These are phyloP conservation scores for Trichonephila clavipes DNA, from an alignment of 1,140 invertebrate species.

Conservation along the genomic window DNA sequence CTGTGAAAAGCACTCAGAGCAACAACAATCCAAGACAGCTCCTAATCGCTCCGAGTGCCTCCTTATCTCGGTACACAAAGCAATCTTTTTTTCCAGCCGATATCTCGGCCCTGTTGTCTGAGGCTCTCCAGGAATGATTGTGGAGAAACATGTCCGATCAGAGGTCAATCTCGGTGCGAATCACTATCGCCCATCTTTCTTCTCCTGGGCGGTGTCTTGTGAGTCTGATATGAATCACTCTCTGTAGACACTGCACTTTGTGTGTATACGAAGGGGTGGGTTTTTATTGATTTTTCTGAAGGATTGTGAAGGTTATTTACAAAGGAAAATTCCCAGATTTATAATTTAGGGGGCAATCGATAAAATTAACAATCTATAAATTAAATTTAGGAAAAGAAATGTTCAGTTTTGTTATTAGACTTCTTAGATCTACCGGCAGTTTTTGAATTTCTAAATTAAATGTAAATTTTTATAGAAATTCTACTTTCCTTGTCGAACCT, in stretches of 20 bases:
- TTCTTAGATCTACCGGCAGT: too few species aligned
- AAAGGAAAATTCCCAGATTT: too few species aligned
- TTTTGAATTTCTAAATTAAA: too few species aligned
- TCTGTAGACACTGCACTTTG: neutral
- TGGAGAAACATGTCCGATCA: constrained; percentile 10
- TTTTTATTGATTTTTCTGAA: neutral
- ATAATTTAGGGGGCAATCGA: too few species aligned
- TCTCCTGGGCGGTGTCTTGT: neutral
- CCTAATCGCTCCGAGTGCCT: neutral
- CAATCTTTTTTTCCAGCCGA: neutral
- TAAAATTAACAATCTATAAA: too few species aligned
- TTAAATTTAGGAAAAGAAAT: too few species aligned
- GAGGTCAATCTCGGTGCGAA: constrained; percentile 7
- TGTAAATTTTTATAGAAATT: too few species aligned
- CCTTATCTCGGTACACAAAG: neutral
- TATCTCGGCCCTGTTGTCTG: neutral
- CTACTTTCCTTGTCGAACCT: too few species aligned
- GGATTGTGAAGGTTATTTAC: neutral
- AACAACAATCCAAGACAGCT: neutral
- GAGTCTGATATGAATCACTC: neutral
- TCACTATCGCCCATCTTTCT: neutral
- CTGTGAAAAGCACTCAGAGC: too few species aligned
- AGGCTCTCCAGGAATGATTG: neutral
- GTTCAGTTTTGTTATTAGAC: too few species aligned
- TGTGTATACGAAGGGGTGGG: neutral